Evolutionary conservation across 1,140 invertebrate genomes (phyloP), one percentile per base, ranked within the genome.

Genomic region (Aphelinus certus): DNA sequence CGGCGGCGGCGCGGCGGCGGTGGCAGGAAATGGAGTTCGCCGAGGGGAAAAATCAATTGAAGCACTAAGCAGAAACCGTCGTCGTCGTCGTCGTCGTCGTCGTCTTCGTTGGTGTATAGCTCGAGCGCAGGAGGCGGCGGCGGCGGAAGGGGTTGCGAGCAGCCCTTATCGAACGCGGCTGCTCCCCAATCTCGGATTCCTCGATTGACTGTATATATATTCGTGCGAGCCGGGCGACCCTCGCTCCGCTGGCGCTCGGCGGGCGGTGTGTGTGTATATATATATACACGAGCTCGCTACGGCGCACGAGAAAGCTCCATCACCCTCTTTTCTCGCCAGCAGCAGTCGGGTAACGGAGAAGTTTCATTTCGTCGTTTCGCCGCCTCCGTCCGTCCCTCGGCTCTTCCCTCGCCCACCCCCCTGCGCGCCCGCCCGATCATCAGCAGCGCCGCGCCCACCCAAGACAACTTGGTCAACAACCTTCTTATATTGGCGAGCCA

Each of bases 131-230:
- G 26, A 26, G 26, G 26, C 26, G 26, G 26, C 26, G 26, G 26
- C 10, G 51, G 48, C 5, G 58, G 66, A 76, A 75, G 66, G 73
- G 76, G 72, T 71, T 67, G 78, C 26, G 26, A 26, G 26, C 26
- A 75, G 62, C 73, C 76, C 76, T 78, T 79, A 77, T 77, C 78
- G 72, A 71, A 71, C 26, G 26, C 65, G 48, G 70, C 65, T 75
- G 49, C 77, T 67, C 70, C 78, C 76, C 77, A 75, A 74, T 78
- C 72, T 78, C 73, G 57, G 67, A 79, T 81, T 81, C 78, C 66
- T 71, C 76, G 80, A 80, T 80, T 81, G 81, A 82, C 79, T 80
- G 80, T 74, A 74, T 61, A 63, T 65, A 26, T 26, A 26, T 57
- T 53, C 67, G 55, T 62, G 7, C 45, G 1, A 2, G 3, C 10